Base-by-base conservation (phyloP, 2,797 vertebrate genomes). In the Pogonophryne albipinna region DNA sequence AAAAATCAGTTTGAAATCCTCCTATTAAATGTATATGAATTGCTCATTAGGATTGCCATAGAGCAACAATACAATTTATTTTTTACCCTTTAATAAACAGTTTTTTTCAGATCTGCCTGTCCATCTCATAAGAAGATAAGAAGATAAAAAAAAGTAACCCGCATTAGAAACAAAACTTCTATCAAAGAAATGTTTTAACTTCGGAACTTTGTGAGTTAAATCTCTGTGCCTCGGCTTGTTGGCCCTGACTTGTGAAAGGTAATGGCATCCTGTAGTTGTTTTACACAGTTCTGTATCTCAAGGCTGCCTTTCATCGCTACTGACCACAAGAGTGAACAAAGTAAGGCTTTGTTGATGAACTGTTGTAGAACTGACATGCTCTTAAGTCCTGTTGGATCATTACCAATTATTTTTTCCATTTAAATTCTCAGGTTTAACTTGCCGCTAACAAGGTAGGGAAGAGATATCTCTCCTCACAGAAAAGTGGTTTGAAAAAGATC, bases 261-360 rank as follows among this genome's bases (percentile, higher is more conserved):
- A 89, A 93, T 89, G 89, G 80, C 87, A 55, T 84, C 86, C 82
- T 83, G 74, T 83, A 58, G 85, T 85, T 90, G 88, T 93, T 91
- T 90, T 91, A 93, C 80, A 91, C 68, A 66, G 89, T 91, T 91
- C 88, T 92, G 85, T 80, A 89, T 88, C 82, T 93, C 83, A 92
- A 90, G 78, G 77, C 86, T 89, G 75, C 84, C 82, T 93, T 94
- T 95, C 89, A 91, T 90, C 66, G 62, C 80, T 72, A 70, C 63
- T 85, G 84, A 87, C 82, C 79, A 80, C 31, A n/a, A 77, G 64
- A 60, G 72, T 85, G 87, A 93, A 93, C 86, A 94, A 88, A 91
- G 89, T 90, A 83, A 45, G 86, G 65, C 86, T 87, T 89, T 92
- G 86, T 91, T 80, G 79, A 86, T 79, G 68, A 84, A 90, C 74